Conservation (phyloP, 64 coral and sea anemone species). For the Dendronephthya gigantea region DNA sequence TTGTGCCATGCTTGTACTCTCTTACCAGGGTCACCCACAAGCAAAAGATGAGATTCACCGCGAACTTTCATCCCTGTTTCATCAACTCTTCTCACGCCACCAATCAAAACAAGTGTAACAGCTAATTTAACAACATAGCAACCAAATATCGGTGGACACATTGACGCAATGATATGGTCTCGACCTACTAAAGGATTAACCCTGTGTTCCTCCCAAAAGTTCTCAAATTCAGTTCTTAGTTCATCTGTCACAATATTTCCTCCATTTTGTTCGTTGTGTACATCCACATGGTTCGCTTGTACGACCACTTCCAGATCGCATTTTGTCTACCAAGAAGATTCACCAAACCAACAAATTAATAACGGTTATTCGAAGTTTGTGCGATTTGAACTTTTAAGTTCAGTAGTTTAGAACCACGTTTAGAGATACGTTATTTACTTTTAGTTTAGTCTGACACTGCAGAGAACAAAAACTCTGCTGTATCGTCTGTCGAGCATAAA, state of each 20-base stretch:
- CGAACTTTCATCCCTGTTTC: constrained; percentile 66
- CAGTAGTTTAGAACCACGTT: too few species aligned
- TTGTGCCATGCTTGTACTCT: not conserved
- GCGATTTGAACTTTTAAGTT: not conserved
- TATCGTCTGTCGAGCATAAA: too few species aligned
- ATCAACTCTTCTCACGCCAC: constrained; percentile 73
- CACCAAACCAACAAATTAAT: not conserved
- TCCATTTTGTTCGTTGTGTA: not conserved
- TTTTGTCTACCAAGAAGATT: not conserved
- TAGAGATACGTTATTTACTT: too few species aligned
- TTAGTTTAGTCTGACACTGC: too few species aligned
- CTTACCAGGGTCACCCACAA: constrained; percentile 95
- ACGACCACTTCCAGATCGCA: not conserved
- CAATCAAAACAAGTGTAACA: not conserved
- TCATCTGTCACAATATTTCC: not conserved
- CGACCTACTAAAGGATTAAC: not conserved
- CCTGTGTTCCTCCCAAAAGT: not conserved
- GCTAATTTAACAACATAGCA: not conserved
- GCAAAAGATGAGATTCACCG: constrained; percentile 73
- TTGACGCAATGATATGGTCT: not conserved
- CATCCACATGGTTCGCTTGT: not conserved
- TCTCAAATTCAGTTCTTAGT: constrained; percentile 4
- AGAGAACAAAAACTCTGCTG: too few species aligned
- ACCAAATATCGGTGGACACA: constrained; percentile 2
- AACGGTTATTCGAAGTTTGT: not conserved